Conservation (phyloP, 2,113 vertebrate species). For the Centropus unirufus region DNA sequence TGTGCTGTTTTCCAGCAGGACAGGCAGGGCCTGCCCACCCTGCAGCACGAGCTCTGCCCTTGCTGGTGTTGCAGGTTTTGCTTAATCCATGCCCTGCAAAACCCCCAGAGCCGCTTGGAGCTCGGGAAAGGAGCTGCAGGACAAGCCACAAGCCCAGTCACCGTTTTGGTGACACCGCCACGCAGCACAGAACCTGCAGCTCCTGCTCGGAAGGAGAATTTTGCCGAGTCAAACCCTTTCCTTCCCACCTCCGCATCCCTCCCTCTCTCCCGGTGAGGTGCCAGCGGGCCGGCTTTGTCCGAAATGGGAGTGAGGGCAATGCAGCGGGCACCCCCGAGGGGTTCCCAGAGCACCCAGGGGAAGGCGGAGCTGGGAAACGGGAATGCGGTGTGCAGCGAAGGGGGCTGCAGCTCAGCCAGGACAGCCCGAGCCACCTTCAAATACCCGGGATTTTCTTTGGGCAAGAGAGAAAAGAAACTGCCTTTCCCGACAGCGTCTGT, state of each 20-base stretch:
- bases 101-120: neutral
- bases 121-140: neutral
- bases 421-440: neutral
- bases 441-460: constrained; percentile 29
- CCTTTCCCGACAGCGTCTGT: neutral
- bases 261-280: neutral
- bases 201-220: neutral
- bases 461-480: neutral
- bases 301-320: neutral
- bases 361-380: neutral
- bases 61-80: neutral
- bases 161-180: neutral
- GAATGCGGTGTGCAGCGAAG: neutral
- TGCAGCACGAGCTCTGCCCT: neutral
- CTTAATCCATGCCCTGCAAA: neutral
- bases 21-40: neutral
- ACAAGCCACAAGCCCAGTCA: neutral
- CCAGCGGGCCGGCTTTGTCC: neutral
- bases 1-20: neutral
- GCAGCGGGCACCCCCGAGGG: neutral
- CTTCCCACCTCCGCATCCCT: neutral
- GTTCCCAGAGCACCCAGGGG: neutral
- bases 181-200: neutral
- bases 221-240: neutral
- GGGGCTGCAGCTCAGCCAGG: neutral